Evolutionary conservation across 2,113 vertebrate genomes (phyloP), one percentile per base, ranked within the genome.

Genomic region (Colaptes auratus): DNA sequence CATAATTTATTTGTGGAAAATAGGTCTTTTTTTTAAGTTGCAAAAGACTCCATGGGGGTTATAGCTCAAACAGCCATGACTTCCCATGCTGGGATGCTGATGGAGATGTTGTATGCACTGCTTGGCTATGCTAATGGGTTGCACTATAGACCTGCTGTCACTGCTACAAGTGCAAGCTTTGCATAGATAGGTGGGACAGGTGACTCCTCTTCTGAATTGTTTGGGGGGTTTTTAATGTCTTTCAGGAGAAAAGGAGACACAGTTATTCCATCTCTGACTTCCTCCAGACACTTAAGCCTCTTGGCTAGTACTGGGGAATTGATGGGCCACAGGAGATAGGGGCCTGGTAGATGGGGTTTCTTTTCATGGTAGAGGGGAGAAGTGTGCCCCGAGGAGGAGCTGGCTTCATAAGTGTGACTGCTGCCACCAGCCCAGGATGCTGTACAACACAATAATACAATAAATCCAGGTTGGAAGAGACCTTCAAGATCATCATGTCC

Each of bases 231-330:
- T 35, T 58, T 1, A 23, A 33, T n/a, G 18, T 61, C n/a, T 82
- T 69, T 46, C 18, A 12, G 7, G 36, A 74, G 2, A 2, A 64
- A 81, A 74, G 24, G 14, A 46, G 61, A 23, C 6, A 23, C 42
- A 7, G 19, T 74, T 75, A 56, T 71, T 86, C 86, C 4, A 28
- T 20, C 9, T 42, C 50, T 86, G 11, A 36, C 31, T 48, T 18
- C 35, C 31, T 67, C 36, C 33, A 56, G 46, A 23, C 0, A 1
- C 27, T 82, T 36, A 13, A 82, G 17, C 16, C 7, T 52, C 31
- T 63, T 0, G 0, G 5, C 4, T 27, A 33, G 44, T 1, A 0
- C 13, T 67, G 55, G 5, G 25, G 24, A 72, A 30, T 1, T 11
- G 28, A 24, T 39, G 59, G 39, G 11, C 0, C 1, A 42, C 19